Conservation (phyloP, 2,797 vertebrate genomes). For the Zenarchopterus dispar region DNA sequence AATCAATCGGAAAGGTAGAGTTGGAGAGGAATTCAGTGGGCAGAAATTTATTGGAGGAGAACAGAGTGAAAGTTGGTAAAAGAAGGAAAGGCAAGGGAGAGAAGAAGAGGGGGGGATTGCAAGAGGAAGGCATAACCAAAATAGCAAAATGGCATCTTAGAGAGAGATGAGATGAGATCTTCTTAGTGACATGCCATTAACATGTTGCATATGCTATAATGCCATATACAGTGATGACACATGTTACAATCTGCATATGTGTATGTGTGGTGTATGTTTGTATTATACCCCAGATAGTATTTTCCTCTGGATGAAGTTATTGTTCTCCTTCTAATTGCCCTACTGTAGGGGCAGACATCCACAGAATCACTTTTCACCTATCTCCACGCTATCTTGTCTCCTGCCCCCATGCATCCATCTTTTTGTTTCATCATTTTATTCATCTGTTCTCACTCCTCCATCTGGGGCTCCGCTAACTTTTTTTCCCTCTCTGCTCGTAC, state of each 20-base stretch:
- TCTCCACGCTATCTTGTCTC: slow-evolving; percentile 37
- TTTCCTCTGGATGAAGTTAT: slow-evolving; percentile 61
- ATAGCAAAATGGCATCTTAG: slow-evolving; percentile 22
- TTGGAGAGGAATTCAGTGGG: slow-evolving; percentile 7
- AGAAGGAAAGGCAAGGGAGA: slow-evolving; percentile 1
- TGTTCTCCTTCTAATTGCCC: slow-evolving; percentile 68
- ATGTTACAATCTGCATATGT: slow-evolving; percentile 19
- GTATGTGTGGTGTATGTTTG: slow-evolving; percentile 18
- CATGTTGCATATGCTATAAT: slow-evolving; percentile 46
- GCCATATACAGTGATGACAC: slow-evolving; percentile 41
- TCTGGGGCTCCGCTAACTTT: slow-evolving; percentile 67
- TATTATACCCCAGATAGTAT: slow-evolving; percentile 53
- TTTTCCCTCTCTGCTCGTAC: slow-evolving; percentile 36
- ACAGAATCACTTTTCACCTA: slow-evolving; percentile 48
- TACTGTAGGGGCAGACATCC: slow-evolving; percentile 38
- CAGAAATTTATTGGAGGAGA: slow-evolving; percentile 25
- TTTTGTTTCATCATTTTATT: slow-evolving; percentile 62
- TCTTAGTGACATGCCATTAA: slow-evolving; percentile 25
- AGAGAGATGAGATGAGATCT: no score
- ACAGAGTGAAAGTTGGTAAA: slow-evolving; percentile 21
- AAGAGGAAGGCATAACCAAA: slow-evolving; percentile 16
- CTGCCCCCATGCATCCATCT: slow-evolving; percentile 34
- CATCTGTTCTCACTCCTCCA: slow-evolving; percentile 58
- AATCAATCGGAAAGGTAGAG: slow-evolving; percentile 42
- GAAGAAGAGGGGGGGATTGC: slow-evolving; percentile 4